Conservation (phyloP, 2,888 invertebrate species). For the Meloe dianella region DNA sequence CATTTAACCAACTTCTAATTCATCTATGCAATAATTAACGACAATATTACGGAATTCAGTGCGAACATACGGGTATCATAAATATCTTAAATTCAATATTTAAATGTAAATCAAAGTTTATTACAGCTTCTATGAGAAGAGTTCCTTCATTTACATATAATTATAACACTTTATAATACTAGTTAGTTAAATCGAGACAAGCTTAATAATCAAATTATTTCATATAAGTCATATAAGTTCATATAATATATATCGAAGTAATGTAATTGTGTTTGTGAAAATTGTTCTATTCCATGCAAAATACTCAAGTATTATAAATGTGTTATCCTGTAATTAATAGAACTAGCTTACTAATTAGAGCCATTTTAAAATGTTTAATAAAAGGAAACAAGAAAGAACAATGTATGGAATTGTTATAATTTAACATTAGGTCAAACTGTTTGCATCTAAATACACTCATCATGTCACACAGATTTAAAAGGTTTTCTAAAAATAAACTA, state of each 20-base stretch:
- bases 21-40: neutral
- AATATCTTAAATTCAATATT: neutral
- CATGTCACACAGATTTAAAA: neutral
- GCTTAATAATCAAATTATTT: neutral
- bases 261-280: neutral
- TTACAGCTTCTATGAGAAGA: neutral
- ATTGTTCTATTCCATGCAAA: neutral
- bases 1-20: neutral
- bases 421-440: neutral
- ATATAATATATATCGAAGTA: no score
- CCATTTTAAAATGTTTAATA: neutral
- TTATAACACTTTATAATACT: neutral
- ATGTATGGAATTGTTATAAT: neutral
- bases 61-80: neutral
- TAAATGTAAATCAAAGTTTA: neutral
- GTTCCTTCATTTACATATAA: neutral
- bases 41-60: neutral
- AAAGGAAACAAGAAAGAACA: neutral
- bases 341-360: neutral
- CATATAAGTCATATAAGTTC: neutral
- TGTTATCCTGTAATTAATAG: neutral
- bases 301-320: neutral
- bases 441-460: constrained; percentile 3
- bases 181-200: neutral
- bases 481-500: neutral